Evolutionary conservation across 2,888 invertebrate genomes (phyloP).

Genomic region (Malthinus flaveolus): DNA sequence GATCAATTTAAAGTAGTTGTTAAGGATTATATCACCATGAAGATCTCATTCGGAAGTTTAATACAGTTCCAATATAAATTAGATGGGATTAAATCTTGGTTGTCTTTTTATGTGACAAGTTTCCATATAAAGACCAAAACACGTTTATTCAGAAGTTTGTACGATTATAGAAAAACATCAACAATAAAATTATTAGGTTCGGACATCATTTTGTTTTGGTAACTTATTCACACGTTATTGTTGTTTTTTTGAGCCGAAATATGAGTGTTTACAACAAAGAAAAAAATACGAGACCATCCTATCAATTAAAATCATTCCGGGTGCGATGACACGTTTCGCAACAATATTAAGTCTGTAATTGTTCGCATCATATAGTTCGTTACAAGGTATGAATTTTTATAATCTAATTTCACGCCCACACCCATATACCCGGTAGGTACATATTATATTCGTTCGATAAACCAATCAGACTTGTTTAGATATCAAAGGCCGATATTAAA

Average conservation of each 20-base stretch:
- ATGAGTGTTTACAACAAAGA: slow-evolving; percentile 3
- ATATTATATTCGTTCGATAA: slow-evolving; percentile 4
- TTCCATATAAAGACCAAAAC: slow-evolving; percentile 24
- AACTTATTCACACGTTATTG: not conserved
- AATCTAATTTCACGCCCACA: slow-evolving; percentile 23
- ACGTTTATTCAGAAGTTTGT: not conserved
- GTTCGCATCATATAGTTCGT: slow-evolving; percentile 22
- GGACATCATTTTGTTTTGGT: no score
- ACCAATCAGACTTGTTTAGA: slow-evolving; percentile 1
- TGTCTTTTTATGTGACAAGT: slow-evolving; percentile 38
- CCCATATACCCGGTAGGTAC: slow-evolving; percentile 4
- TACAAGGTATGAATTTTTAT: slow-evolving; percentile 29
- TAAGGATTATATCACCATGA: slow-evolving; percentile 45
- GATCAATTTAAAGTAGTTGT: slow-evolving; percentile 51
- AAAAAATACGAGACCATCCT: slow-evolving; percentile 40
- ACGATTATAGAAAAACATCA: not conserved
- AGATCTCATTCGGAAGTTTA: slow-evolving; percentile 49
- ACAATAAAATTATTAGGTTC: not conserved
- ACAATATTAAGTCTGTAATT: slow-evolving; percentile 26
- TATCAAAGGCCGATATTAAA: not conserved
- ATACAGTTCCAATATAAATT: slow-evolving; percentile 49
- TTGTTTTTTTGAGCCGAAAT: no score
- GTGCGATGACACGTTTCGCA: slow-evolving; percentile 40
- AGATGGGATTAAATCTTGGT: slow-evolving; percentile 45
- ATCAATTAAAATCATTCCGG: slow-evolving; percentile 40